Evolutionary conservation across 2,113 vertebrate genomes (phyloP).

Genomic region (Limnothrissa miodon): DNA sequence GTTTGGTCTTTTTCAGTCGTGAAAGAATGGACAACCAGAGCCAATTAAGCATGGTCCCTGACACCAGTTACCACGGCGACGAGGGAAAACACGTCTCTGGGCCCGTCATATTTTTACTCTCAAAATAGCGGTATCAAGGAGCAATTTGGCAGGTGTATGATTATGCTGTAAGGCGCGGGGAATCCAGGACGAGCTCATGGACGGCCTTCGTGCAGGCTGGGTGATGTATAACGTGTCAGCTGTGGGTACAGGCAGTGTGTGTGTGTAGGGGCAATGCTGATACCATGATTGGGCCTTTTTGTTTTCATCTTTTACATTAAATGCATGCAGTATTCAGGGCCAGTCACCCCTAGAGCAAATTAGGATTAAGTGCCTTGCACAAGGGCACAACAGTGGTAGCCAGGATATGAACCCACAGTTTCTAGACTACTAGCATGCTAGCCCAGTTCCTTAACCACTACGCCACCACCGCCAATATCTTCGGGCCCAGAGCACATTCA

Average conservation of each 20-base stretch:
- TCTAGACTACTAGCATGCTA: no score
- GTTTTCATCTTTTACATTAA: neutral
- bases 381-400: no score
- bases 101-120: conserved; percentile 55
- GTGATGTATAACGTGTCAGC: conserved; percentile 24
- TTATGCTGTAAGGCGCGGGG: conserved; percentile 40
- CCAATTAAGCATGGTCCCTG: conserved; percentile 61
- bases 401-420: no score
- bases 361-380: no score
- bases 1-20: conserved; percentile 46
- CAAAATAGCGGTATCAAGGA: conserved; percentile 57
- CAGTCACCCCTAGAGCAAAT: neutral
- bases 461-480: no score
- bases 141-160: conserved; percentile 54
- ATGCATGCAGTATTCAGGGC: neutral
- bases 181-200: conserved; percentile 49
- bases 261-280: neutral
- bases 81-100: conserved; percentile 49
- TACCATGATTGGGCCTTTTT: neutral
- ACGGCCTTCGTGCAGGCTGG: conserved; percentile 30
- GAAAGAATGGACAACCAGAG: conserved; percentile 45
- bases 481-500: no score
- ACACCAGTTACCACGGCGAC: conserved; percentile 59
- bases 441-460: no score
- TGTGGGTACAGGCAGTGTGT: conserved; percentile 1